Evolutionary conservation across 2,888 invertebrate species (phyloP).

Genomic region (Andrena camellia): DNA sequence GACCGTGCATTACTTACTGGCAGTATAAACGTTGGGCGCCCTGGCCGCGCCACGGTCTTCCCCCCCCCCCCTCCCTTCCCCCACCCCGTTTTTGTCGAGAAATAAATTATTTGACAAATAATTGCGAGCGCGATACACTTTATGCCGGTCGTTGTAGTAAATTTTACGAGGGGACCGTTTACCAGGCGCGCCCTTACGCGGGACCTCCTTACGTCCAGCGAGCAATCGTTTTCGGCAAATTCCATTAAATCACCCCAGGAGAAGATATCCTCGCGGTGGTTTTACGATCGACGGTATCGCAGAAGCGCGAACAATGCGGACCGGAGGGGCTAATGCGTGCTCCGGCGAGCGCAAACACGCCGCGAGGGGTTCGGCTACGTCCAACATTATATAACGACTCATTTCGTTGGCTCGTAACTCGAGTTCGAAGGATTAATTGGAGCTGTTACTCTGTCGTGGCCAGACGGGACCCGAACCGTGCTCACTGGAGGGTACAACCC

Average conservation of each 20-base stretch:
- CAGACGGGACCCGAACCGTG: constrained; percentile 77
- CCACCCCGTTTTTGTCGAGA: constrained; percentile 39
- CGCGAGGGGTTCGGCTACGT: constrained; percentile 33
- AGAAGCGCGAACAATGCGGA: constrained; percentile 58
- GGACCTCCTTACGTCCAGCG: constrained; percentile 40
- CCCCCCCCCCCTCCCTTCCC: constrained; percentile 7
- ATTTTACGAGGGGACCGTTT: constrained; percentile 63
- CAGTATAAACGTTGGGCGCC: constrained; percentile 55
- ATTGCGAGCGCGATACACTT: constrained; percentile 64
- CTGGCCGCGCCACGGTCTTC: constrained; percentile 4
- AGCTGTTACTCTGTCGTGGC: constrained; percentile 78
- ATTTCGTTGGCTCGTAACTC: constrained; percentile 78
- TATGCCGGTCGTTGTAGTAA: constrained; percentile 55
- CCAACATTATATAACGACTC: constrained; percentile 79
- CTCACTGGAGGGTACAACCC: constrained; percentile 75
- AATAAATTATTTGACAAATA: constrained; percentile 72
- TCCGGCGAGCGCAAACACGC: constrained; percentile 40
- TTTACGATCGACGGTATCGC: constrained; percentile 65
- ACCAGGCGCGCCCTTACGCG: constrained; percentile 16
- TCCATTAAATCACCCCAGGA: constrained; percentile 62
- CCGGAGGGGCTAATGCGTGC: constrained; percentile 34
- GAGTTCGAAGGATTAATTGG: constrained; percentile 80
- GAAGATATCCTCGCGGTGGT: constrained; percentile 37
- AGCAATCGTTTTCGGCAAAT: constrained; percentile 59
- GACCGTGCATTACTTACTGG: constrained; percentile 66